Percentiles rank a stretch among this genome's conserved stretches.
These are phyloP conservation scores for Carlito syrichta DNA, from an alignment of 2,113 vertebrate genomes.

Conservation along the genomic window DNA sequence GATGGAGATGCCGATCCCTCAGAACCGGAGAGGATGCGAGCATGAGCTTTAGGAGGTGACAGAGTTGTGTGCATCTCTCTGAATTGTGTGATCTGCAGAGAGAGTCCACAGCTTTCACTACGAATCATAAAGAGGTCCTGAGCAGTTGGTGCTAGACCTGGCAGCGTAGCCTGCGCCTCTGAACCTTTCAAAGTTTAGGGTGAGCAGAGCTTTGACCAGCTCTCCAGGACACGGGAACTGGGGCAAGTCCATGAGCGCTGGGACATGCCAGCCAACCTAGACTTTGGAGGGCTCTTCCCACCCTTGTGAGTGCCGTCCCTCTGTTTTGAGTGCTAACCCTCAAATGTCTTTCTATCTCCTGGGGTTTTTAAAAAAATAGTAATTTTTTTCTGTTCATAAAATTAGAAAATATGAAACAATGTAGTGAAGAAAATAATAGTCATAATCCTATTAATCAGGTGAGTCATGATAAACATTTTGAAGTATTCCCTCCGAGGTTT, in stretches of 20 bases:
- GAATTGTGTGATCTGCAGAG: not conserved
- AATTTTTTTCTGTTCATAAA: not conserved
- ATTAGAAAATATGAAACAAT: not conserved
- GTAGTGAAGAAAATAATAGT: not conserved
- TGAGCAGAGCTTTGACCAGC: fast-evolving
- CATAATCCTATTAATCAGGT: not conserved
- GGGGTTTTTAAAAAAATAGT: not conserved
- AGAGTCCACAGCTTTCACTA: not conserved
- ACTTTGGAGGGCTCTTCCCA: not conserved
- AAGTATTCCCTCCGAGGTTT: not conserved
- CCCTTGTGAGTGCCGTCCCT: no score
- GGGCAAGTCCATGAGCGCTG: not conserved
- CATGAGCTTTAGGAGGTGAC: not conserved
- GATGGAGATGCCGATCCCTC: not conserved
- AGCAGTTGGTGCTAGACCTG: not conserved
- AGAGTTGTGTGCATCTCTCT: not conserved
- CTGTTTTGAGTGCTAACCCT: not conserved
- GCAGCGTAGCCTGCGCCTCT: not conserved
- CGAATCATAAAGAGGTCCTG: not conserved
- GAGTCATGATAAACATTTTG: not conserved
- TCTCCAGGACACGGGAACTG: fast-evolving
- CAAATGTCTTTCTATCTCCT: not conserved
- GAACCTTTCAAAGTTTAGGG: not conserved
- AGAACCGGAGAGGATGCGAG: not conserved
- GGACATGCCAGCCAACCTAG: not conserved